Conservation (phyloP, 2,797 vertebrate genomes). For the Streptopelia turtur region DNA sequence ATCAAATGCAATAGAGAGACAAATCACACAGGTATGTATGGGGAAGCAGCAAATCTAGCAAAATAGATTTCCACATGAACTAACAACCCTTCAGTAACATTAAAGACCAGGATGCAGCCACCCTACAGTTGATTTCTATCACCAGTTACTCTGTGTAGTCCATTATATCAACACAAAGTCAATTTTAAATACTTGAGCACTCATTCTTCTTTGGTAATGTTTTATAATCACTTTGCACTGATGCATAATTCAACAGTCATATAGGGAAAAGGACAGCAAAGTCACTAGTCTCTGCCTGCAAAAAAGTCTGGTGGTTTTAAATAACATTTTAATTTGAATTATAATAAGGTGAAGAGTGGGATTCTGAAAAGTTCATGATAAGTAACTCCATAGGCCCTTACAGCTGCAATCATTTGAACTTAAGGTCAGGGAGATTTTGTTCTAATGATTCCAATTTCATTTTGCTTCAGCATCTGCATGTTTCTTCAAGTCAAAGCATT, state of each 20-base stretch:
- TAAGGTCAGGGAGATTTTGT: background rate
- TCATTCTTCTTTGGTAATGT: background rate
- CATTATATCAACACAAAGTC: background rate
- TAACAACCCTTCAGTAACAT: background rate
- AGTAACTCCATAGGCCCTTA: background rate
- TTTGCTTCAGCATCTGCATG: conserved; percentile 31
- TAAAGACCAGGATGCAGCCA: background rate
- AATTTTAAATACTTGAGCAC: background rate
- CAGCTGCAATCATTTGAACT: background rate
- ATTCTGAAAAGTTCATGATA: background rate
- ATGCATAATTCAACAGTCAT: background rate
- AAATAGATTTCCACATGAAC: background rate
- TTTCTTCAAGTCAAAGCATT: background rate
- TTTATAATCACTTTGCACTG: background rate
- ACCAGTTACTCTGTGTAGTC: background rate
- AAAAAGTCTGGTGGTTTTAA: background rate
- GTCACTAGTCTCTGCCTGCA: background rate
- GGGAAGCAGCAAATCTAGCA: background rate
- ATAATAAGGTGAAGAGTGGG: background rate
- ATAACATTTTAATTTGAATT: background rate
- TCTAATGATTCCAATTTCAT: conserved; percentile 19
- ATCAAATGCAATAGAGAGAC: background rate
- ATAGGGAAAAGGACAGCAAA: background rate
- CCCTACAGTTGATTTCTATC: background rate
- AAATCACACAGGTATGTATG: background rate